A percentile compares a stretch with the other conserved stretches of the same genome.
Conservation (phyloP, 2,797 vertebrate species). For the Gymnoscopelus braueri region DNA sequence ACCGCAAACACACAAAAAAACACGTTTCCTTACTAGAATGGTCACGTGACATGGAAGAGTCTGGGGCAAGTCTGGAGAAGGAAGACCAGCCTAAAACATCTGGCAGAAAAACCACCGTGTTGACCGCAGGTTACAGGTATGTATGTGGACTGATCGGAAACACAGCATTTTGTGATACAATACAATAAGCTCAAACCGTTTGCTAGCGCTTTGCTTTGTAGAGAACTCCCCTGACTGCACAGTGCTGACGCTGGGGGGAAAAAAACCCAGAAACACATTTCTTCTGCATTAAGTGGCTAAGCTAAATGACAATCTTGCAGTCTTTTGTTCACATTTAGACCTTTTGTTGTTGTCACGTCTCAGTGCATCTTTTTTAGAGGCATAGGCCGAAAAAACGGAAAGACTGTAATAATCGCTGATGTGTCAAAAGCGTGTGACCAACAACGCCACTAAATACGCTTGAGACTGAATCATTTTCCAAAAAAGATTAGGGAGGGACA, state of each 20-base stretch:
- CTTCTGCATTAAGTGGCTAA: slow-evolving; percentile 29
- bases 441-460: background rate
- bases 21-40: background rate
- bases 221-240: background rate
- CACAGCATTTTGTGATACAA: background rate
- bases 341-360: background rate
- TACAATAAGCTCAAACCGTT: background rate
- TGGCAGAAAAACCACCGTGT: background rate
- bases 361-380: background rate
- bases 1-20: fast-evolving
- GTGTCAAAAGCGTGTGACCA: slow-evolving; percentile 66
- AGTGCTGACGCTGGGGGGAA: slow-evolving; percentile 41
- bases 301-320: slow-evolving; percentile 10
- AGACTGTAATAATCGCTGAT: slow-evolving; percentile 49
- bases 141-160: no score
- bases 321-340: background rate
- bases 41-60: slow-evolving; percentile 65
- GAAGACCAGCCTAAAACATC: background rate
- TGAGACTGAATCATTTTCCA: slow-evolving; percentile 47
- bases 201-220: background rate
- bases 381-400: background rate
- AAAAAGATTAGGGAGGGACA: slow-evolving; percentile 8
- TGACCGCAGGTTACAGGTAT: slow-evolving; percentile 28
- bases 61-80: slow-evolving; percentile 14
- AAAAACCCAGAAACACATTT: background rate